Conservation (phyloP, 2,797 vertebrate species). For the Nannoperca australis region DNA sequence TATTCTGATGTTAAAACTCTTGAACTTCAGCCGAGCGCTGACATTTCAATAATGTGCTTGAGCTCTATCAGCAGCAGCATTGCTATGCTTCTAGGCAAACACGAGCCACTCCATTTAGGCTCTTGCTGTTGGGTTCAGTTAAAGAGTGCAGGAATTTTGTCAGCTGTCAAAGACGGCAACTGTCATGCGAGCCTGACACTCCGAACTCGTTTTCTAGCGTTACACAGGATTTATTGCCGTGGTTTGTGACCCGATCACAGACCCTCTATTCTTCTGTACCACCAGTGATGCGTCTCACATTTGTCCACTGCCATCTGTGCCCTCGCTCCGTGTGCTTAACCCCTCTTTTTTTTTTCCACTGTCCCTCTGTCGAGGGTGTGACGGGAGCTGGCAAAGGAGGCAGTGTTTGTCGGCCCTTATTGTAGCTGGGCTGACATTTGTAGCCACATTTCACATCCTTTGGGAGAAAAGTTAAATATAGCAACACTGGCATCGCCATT, state of each 20-base stretch:
- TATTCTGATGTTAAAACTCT: conserved; percentile 6
- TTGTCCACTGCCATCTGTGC: conserved; percentile 80
- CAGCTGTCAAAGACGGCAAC: conserved; percentile 79
- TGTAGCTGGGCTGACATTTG: conserved; percentile 66
- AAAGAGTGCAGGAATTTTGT: conserved; percentile 37
- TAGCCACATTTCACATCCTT: conserved; percentile 76
- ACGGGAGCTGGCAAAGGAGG: conserved; percentile 69
- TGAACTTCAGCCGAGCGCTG: neutral
- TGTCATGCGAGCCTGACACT: conserved; percentile 70
- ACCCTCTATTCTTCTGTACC: conserved; percentile 74
- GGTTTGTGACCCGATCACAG: conserved; percentile 68
- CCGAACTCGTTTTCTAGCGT: conserved; percentile 44
- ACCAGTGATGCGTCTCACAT: conserved; percentile 64
- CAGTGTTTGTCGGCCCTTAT: conserved; percentile 73
- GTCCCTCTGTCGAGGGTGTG: conserved; percentile 64
- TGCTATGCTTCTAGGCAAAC: conserved; percentile 36
- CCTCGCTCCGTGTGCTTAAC: conserved; percentile 70
- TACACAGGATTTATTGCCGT: conserved; percentile 60
- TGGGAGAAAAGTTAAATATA: conserved; percentile 77
- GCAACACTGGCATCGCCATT: conserved; percentile 63
- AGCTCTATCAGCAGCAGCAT: conserved; percentile 18
- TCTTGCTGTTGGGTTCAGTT: conserved; percentile 13
- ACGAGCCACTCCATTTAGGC: conserved; percentile 25
- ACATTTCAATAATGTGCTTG: conserved; percentile 20
- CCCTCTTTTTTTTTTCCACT: conserved; percentile 66